Evolutionary conservation across 1,140 invertebrate species (phyloP), one percentile per base, ranked within the genome.

Genomic region (Diabrotica virgifera): DNA sequence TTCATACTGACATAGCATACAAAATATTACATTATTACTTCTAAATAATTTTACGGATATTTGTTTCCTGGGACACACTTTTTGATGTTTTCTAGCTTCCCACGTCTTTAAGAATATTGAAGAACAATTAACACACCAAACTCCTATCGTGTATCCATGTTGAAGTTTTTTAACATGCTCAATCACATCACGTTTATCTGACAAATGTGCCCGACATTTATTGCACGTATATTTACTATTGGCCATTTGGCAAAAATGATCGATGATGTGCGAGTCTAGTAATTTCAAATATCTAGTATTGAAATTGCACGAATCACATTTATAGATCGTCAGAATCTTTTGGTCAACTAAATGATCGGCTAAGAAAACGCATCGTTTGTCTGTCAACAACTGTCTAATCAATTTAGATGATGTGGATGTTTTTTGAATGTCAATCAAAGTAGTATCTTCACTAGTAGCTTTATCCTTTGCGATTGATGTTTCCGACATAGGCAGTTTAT

Each of bases 41-140:
- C 9, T 55, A 35, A 55, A 55, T 13, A 55, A 35, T 55, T 55
- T 55, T 10, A n/a, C n/a, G 14, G 36, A 10, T 10, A 24, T 13
- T 24, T 55, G 14, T 10, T 55, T 24, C 3, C 51, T n/a, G 0
- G 6, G 53, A 35, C 53, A 55, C 2, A 10, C 14, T 6, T 8
- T 13, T 13, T 24, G 36, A 35, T 55, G 53, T 14, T 55, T 10
- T 10, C 14, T 12, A 6, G 36, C 14, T 2, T 13, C 53, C 14
- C 36, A 24, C 14, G 10, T 35, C 14, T 2, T 13, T 11, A 0
- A 8, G 6, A 55, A 55, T 13, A 55, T 14, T 11, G 4, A 24
- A 10, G 53, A 12, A 14, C 53, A 55, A 9, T 55, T 55, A 35
- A 55, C 53, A 35, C 53, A 55, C 53, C 53, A 55, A 55, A 24